Evolutionary conservation across 2,797 vertebrate genomes (phyloP), one percentile per base, ranked within the genome.

Genomic region (Remorina albescens): DNA sequence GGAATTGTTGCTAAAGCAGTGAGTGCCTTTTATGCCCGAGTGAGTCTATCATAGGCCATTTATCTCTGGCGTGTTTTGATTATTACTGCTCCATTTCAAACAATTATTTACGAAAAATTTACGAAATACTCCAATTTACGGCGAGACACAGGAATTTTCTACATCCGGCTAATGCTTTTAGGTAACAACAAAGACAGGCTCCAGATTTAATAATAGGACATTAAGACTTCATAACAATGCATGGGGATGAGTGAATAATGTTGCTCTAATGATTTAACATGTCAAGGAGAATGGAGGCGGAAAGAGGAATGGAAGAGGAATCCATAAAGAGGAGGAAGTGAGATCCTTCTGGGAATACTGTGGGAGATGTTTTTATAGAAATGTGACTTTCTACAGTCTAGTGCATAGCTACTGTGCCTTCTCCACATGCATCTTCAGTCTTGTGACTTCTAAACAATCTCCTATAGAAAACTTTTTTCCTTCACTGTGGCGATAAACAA

Each of bases 401-500:
- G 15, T 25, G 39, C 42, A 30, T n/a, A 56, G 57, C 51, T 28
- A 49, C 49, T 47, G 32, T 32, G 57, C 60, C 28, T 54, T 50
- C 41, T 62, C 59, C 54, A 4, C 54, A 59, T n/a, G 60, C 62
- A 47, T 44, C 58, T 51, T 57, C 61, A 28, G 32, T 74, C 41
- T n/a, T 21, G 26, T 7, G 2, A 59, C 59, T 72, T 86, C 69
- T 57, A 55, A 80, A 77, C 76, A 71, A 37, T 57, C 68, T 41
- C 47, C 44, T 65, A 42, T 23, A 64, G 42, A 73, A 46, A 82
- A 75, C 1, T 41, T 71, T 57, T 54, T 60, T 32, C 51, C 49
- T 61, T 65, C 75, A 57, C 10, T 71, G 65, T 34, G 15, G 64
- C 6, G 42, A 60, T 47, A 66, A 83, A 74, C 56, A 71, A 78